These are phyloP conservation scores for Hippolais icterina DNA, from an alignment of 2,113 vertebrate genomes.

Conservation along the genomic window DNA sequence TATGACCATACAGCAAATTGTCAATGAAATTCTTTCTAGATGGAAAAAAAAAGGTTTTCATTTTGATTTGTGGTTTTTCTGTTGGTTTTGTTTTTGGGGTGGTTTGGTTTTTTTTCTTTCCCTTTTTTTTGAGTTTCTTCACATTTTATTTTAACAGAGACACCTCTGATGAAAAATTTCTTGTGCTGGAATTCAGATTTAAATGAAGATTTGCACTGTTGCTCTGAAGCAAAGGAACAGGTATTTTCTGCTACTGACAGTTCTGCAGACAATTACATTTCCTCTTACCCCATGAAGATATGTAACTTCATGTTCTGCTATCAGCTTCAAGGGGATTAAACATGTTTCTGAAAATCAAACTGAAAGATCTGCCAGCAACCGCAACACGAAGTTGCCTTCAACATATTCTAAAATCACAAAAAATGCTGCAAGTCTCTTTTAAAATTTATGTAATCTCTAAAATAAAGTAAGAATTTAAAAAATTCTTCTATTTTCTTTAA, in stretches of 20 bases:
- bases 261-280: neutral
- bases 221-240: neutral
- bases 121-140: fast-evolving
- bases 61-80: neutral
- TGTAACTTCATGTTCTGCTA: neutral
- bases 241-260: neutral
- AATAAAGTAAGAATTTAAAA: neutral
- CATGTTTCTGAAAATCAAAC: neutral
- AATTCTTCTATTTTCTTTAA: neutral
- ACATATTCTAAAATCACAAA: neutral
- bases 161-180: neutral
- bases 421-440: neutral
- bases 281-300: neutral
- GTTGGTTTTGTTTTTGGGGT: no score
- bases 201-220: neutral
- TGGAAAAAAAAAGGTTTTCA: neutral
- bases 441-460: neutral
- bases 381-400: neutral
- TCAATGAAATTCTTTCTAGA: neutral
- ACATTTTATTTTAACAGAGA: neutral
- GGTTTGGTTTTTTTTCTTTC: neutral
- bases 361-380: neutral
- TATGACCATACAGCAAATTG: neutral
- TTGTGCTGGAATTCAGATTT: neutral
- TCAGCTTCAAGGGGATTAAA: neutral